Evolutionary conservation across 2,113 vertebrate genomes (phyloP).

Genomic region (Grus americana): DNA sequence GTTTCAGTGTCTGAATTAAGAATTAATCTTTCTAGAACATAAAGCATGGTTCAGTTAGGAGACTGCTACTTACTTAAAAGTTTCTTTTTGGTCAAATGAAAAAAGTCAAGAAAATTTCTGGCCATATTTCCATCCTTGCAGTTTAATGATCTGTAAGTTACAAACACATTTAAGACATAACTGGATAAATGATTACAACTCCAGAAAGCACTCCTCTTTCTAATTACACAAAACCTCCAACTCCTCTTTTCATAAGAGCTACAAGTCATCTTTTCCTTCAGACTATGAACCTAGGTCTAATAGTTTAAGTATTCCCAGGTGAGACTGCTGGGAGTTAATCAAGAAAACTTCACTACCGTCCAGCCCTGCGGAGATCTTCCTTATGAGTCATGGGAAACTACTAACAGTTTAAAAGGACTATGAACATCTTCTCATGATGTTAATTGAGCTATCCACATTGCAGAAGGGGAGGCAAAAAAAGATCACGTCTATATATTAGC

Average conservation of each 20-base stretch:
- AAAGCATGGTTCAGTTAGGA: neutral
- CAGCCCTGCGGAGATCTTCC: accelerated
- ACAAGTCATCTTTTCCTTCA: neutral
- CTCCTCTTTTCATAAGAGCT: neutral
- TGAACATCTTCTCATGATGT: neutral
- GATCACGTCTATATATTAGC: neutral
- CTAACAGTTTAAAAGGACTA: neutral
- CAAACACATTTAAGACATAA: neutral
- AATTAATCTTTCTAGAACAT: neutral
- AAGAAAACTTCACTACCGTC: neutral
- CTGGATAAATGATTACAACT: neutral
- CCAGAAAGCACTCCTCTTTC: neutral
- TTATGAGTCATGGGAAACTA: neutral
- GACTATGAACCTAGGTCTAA: neutral
- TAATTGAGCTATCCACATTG: neutral
- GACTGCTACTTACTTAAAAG: neutral
- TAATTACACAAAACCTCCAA: neutral
- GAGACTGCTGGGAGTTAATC: neutral
- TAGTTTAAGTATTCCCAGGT: neutral
- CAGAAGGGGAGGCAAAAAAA: neutral
- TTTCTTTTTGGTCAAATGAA: neutral
- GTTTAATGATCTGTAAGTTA: neutral
- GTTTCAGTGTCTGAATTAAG: neutral
- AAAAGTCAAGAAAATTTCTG: neutral
- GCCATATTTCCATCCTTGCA: neutral